These are phyloP conservation scores for Andrena trimmerana DNA, from an alignment of 2,888 invertebrate genomes.

Conservation along the genomic window DNA sequence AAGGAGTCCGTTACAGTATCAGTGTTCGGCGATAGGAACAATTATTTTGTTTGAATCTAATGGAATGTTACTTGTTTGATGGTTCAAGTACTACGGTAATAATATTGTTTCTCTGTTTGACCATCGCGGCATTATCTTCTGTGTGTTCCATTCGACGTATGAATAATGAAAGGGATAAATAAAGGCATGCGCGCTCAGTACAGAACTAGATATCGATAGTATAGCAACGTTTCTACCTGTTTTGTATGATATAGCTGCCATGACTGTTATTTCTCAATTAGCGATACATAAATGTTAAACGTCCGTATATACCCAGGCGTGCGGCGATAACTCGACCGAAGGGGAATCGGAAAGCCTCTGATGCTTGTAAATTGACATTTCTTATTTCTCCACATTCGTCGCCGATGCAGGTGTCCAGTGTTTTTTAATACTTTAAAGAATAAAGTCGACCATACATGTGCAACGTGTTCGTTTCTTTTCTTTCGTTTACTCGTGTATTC, in stretches of 20 bases:
- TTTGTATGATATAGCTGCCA: too few species aligned
- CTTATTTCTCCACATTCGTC: neutral
- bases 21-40: slow-evolving; percentile 3
- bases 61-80: slow-evolving; percentile 25
- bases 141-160: slow-evolving; percentile 73
- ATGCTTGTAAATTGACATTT: slow-evolving; percentile 20
- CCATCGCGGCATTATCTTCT: slow-evolving; percentile 28
- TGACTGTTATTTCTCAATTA: neutral
- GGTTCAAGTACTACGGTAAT: slow-evolving; percentile 5
- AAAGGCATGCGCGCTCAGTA: slow-evolving; percentile 27
- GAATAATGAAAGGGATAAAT: slow-evolving; percentile 53
- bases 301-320: neutral
- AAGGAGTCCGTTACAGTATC: neutral
- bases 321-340: neutral
- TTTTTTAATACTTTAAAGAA: slow-evolving; percentile 50
- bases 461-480: slow-evolving; percentile 15
- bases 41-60: slow-evolving; percentile 23
- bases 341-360: neutral
- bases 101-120: slow-evolving; percentile 34
- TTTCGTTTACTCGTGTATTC: neutral
- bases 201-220: neutral
- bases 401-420: slow-evolving; percentile 26
- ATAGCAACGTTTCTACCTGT: neutral
- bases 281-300: neutral
- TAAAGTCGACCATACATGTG: slow-evolving; percentile 43